These are phyloP conservation scores for Eriocheir sinensis DNA, from an alignment of 1,140 invertebrate genomes.

Conservation along the genomic window DNA sequence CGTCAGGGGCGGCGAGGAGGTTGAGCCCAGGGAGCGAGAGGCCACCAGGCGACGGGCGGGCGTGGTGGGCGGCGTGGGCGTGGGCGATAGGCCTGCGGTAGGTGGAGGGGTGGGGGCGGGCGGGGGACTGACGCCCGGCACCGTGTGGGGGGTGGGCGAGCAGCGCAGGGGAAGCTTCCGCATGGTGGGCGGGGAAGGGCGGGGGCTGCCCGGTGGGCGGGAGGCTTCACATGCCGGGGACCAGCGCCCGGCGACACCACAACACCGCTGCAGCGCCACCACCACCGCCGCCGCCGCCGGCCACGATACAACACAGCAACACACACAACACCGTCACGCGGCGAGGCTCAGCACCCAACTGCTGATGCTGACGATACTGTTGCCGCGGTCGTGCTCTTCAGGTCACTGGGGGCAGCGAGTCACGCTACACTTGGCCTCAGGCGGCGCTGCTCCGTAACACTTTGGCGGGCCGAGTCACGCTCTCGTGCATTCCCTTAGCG, in stretches of 20 bases:
- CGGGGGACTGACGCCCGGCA: slow-evolving; percentile 71
- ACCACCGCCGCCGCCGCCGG: slow-evolving; percentile 3
- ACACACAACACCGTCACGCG: neutral
- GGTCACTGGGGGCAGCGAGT: neutral
- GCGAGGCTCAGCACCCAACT: neutral
- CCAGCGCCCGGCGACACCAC: slow-evolving; percentile 47
- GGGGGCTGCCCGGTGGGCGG: slow-evolving; percentile 47
- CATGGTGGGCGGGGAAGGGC: slow-evolving; percentile 69
- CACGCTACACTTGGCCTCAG: neutral
- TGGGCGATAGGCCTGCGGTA: slow-evolving; percentile 62
- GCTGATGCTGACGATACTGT: neutral
- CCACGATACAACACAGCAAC: neutral
- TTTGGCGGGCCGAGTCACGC: neutral
- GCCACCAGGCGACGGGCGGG: slow-evolving; percentile 76
- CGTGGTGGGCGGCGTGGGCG: slow-evolving; percentile 70
- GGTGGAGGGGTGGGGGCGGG: slow-evolving; percentile 68
- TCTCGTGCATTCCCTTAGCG: neutral
- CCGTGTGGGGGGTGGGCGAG: slow-evolving; percentile 74
- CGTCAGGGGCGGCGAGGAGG: slow-evolving; percentile 76
- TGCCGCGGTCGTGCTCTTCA: neutral
- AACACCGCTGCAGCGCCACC: slow-evolving; percentile 31
- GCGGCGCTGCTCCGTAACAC: neutral
- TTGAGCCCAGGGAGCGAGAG: slow-evolving; percentile 78
- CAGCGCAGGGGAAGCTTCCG: slow-evolving; percentile 77
- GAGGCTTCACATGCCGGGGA: slow-evolving; percentile 61